These are phyloP conservation scores for Triops longicaudatus DNA, from an alignment of 1,140 invertebrate genomes.

Conservation along the genomic window DNA sequence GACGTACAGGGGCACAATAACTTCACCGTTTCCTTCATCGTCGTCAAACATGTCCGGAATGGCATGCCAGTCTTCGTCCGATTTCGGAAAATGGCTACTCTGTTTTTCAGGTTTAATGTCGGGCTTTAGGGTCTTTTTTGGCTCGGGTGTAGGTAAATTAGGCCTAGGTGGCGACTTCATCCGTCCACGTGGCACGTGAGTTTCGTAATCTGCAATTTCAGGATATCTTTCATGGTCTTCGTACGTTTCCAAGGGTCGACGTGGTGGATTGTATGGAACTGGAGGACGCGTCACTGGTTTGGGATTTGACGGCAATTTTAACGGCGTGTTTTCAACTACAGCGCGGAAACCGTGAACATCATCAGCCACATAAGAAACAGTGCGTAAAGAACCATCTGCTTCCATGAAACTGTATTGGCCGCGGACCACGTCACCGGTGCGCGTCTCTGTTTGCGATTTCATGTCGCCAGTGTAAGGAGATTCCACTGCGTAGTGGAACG, in stretches of 20 bases:
- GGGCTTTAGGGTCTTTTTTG: background rate
- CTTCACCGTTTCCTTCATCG: background rate
- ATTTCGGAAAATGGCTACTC: slow-evolving; percentile 2
- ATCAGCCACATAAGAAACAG: slow-evolving; percentile 32
- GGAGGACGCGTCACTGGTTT: background rate
- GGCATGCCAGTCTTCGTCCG: background rate
- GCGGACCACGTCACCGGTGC: slow-evolving; percentile 18
- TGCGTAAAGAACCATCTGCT: slow-evolving; percentile 30
- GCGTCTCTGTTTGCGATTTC: slow-evolving; percentile 11
- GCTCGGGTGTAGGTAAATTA: background rate
- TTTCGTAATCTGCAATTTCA: background rate
- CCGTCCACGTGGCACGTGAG: background rate
- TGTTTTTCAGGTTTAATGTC: background rate
- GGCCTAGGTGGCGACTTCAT: background rate
- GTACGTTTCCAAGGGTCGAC: background rate
- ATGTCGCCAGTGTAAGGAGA: slow-evolving; percentile 10
- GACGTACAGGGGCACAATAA: background rate
- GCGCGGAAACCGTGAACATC: slow-evolving; percentile 30
- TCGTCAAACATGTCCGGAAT: background rate
- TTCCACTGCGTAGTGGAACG: slow-evolving; percentile 16
- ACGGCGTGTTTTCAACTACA: background rate
- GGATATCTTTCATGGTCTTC: background rate
- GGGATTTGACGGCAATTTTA: background rate
- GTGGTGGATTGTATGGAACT: background rate
- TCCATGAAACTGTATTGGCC: slow-evolving; percentile 31